Evolutionary conservation across 2,888 invertebrate genomes (phyloP).

Genomic region (Sisyra terminalis): DNA sequence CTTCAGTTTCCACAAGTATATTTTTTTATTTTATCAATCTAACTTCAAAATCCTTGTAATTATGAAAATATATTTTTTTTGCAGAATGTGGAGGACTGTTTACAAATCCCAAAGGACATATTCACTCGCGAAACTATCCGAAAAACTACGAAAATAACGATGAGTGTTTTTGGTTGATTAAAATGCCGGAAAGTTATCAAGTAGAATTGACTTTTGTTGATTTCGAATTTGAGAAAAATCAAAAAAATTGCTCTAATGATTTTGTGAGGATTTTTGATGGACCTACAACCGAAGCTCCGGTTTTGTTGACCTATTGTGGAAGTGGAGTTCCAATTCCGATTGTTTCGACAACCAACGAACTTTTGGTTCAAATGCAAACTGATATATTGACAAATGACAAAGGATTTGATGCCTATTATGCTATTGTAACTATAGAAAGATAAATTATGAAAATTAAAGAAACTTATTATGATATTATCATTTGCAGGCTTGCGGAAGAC

Average conservation of each 20-base stretch:
- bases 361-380: slow-evolving; percentile 48
- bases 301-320: slow-evolving; percentile 41
- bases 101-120: slow-evolving; percentile 38
- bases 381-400: slow-evolving; percentile 39
- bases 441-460: too few relatives aligned
- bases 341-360: slow-evolving; percentile 39
- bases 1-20: slow-evolving; percentile 32
- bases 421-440: too few relatives aligned
- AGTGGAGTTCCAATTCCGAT: slow-evolving; percentile 26
- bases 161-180: slow-evolving; percentile 65
- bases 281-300: slow-evolving; percentile 26
- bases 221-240: slow-evolving; percentile 36
- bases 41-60: too few relatives aligned
- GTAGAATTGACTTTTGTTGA: slow-evolving; percentile 53
- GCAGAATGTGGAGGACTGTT: slow-evolving; percentile 63
- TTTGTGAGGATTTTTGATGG: slow-evolving; percentile 41
- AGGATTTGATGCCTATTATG: slow-evolving; percentile 63
- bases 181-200: slow-evolving; percentile 45
- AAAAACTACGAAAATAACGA: slow-evolving; percentile 53
- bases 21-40: too few relatives aligned
- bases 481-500: slow-evolving; percentile 49
- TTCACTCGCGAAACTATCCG: slow-evolving; percentile 75
- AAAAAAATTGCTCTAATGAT: slow-evolving; percentile 33
- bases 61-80: slow-evolving; percentile 10
- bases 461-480: too few relatives aligned